phyloP scores from a whole-genome alignment of 2,888 invertebrate genomes.

The Gastrophysa polygoni region DNA sequence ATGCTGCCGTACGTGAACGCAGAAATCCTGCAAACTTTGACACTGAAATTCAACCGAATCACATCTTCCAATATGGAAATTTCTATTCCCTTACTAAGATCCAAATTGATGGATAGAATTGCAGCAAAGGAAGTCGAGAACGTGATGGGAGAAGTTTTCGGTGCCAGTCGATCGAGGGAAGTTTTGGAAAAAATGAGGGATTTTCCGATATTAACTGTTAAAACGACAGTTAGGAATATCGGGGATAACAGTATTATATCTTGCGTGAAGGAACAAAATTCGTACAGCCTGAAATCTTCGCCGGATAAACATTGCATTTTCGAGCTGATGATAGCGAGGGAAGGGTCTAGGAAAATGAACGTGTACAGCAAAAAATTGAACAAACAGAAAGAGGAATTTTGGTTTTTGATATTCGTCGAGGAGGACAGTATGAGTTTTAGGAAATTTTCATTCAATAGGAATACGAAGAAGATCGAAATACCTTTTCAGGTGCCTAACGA shows the following conservation, averaged over 20 bases:
- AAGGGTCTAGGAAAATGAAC: slow-evolving; percentile 53
- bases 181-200: slow-evolving; percentile 46
- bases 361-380: slow-evolving; percentile 87
- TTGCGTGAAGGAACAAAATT: slow-evolving; percentile 16
- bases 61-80: slow-evolving; percentile 16
- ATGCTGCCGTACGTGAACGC: slow-evolving; percentile 78
- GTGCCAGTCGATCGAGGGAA: slow-evolving; percentile 38
- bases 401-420: slow-evolving; percentile 87
- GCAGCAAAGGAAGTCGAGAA: slow-evolving; percentile 27
- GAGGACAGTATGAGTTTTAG: slow-evolving; percentile 76
- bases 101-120: slow-evolving; percentile 27
- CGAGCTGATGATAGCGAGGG: slow-evolving; percentile 46
- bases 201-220: slow-evolving; percentile 51
- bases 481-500: slow-evolving; percentile 68
- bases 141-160: slow-evolving; percentile 42
- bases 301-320: slow-evolving; percentile 44
- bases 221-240: slow-evolving; percentile 37
- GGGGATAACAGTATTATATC: slow-evolving; percentile 24
- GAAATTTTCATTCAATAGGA: slow-evolving; percentile 71
- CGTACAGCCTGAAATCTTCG: slow-evolving; percentile 15
- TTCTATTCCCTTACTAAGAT: slow-evolving; percentile 24
- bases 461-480: slow-evolving; percentile 55
- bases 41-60: slow-evolving; percentile 55
- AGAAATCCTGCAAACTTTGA: slow-evolving; percentile 67
- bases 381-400: slow-evolving; percentile 94